Evolutionary conservation across 30 jellyfish, hydroid and myxozoan genomes (phyloP), one percentile per base, ranked within the genome.

Genomic region (Turritopsis rubra): DNA sequence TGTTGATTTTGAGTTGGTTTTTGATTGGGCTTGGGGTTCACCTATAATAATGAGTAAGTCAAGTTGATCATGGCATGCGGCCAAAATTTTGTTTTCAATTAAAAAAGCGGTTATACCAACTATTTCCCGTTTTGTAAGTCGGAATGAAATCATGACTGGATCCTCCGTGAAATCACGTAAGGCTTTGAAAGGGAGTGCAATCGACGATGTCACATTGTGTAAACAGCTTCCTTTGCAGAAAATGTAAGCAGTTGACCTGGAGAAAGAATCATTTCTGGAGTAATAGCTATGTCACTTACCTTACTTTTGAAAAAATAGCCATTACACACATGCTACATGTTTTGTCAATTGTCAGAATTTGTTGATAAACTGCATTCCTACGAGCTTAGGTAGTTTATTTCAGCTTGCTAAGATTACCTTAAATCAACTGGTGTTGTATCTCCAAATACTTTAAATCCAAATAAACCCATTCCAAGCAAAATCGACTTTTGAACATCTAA

Each of bases 391-490:
- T n/a, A n/a, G n/a, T n/a, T n/a, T n/a, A n/a, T n/a, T n/a, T n/a
- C n/a, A n/a, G n/a, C n/a, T n/a, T n/a, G n/a, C n/a, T n/a, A n/a
- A n/a, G n/a, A n/a, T 41, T 68, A 68, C 77, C 77, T 68, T 22
- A 1, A n/a, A 68, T 1, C 30, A 9, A 68, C 31, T 68, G 77
- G 9, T 41, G 60, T 41, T 41, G 60, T 13, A 13, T 41, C 60
- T 41, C 9, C 60, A 41, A 41, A 1, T 68, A 27, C 19, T 9
- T 68, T 27, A 19, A 68, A 68, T 27, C 31, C 77, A 23, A 68
- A n/a, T 68, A 23, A n/a, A 27, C 19, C 19, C 30, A 68, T n/a
- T n/a, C 77, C 77, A 68, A n/a, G 77, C 30, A 68, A 68, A 68
- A 68, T 68, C 28, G 77, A 68, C 30, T 68, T 68, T 68, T 68